Base-by-base conservation (phyloP, 1,140 invertebrate species). In the Anastrepha obliqua region DNA sequence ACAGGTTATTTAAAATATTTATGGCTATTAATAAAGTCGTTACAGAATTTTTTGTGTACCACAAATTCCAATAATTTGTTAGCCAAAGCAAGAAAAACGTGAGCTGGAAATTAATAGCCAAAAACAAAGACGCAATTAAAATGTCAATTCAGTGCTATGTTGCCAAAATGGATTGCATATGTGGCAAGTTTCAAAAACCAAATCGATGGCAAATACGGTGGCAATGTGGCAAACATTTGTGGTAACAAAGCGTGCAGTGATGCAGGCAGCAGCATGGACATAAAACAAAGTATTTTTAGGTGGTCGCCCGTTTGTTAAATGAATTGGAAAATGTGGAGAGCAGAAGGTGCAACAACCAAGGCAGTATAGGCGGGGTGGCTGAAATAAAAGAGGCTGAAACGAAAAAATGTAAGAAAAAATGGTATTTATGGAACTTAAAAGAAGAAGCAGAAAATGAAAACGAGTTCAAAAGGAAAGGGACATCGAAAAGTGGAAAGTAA, bases 151-250 rank as follows among this genome's bases (percentile, higher is more conserved):
- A 42, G 15, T 74, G n/a, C 39, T 42, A 47, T 74, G 42, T 74
- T 74, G 67, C 42, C 15, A 74, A 74, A 74, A 74, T 74, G 67
- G 13, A 74, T 74, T 15, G 67, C 67, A 74, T 74, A 74, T 74
- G 67, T 47, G 67, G 42, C 67, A 42, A 47, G 13, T 74, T 74
- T 44, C 67, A 47, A n/a, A 74, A 11, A 13, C 67, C 39, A 47
- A 47, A 74, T 17, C 42, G 67, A 47, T 39, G 29, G 0, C 5
- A 20, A 64, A 20, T 64, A 20, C 20, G 0, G 29, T 67, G 29
- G 51, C 6, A 55, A 67, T 13, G 39, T 5, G 39, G 29, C 29
- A 42, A 4, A 29, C 2, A 39, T 67, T 29, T n/a, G 60, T 62
- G 60, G 60, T n/a, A 62, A 62, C 60, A 62, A 17, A 17, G 17